Evolutionary conservation across 2,888 invertebrate species (phyloP), one percentile per base, ranked within the genome.

Genomic region (Idaea biselata): DNA sequence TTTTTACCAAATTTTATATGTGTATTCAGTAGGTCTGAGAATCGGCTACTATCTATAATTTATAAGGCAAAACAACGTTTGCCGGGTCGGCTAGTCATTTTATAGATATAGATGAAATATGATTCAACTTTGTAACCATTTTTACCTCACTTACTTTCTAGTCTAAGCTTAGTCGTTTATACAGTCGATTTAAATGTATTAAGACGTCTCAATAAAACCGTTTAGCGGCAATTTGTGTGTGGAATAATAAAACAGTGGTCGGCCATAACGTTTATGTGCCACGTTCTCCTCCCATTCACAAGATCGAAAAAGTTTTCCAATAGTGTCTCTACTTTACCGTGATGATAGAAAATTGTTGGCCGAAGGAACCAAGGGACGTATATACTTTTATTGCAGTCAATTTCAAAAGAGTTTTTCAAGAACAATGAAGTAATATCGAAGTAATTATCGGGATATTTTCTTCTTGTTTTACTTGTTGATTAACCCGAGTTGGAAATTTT

Each of bases 291-390:
- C 87, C 88, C 86, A 86, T 86, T 87, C 84, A 84, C 80, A 79
- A 83, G 87, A 88, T 88, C 87, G 88, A 87, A 88, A 91, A 91
- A 91, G 79, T 91, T 91, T 91, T 89, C 89, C 89, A 91, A 90
- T 90, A 88, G 81, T 80, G 78, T 56, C 56, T 56, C 56, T 77
- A 55, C 77, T 78, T 80, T 77, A 75, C 74, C 78, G 80, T 86
- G 87, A 88, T 89, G 88, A 89, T 85, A 88, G 88, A 81, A 86
- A 88, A 87, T 86, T 84, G 85, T 87, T 86, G 82, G 78, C 72
- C 72, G 72, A 72, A 73, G 75, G 73, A 76, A 81, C 82, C 84
- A 56, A 56, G 80, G 77, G 71, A 73, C 75, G 78, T 77, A 79
- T 83, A 79, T 83, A 84, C 76, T 87, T 87, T 87, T 86, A 86